Evolutionary conservation across 2,797 vertebrate species (phyloP), one percentile per base, ranked within the genome.

Genomic region (Hippopotamyrus pictus): DNA sequence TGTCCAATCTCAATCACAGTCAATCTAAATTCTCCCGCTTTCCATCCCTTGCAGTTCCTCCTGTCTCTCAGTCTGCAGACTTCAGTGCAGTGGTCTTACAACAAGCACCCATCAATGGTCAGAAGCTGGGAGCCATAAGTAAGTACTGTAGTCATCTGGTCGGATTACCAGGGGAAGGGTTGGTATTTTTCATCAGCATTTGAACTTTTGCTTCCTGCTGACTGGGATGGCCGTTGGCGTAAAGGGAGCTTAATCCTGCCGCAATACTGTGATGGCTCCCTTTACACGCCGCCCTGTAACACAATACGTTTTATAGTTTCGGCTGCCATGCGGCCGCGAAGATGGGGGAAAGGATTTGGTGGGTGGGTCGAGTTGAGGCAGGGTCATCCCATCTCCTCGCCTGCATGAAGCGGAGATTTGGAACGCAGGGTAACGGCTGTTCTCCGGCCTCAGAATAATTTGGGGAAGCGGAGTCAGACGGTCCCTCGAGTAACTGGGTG

Each of bases 231-330:
- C 91, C 88, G 90, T 62, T 89, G 14, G 84, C 88, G 91, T 92
- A 91, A 92, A 90, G 91, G 91, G 91, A 53, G 89, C 92, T 91
- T 93, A 93, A 93, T 92, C 92, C 92, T 54, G 86, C 87, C 19
- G 29, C 53, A 8, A 69, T 89, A 89, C 83, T 50, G 48, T 8
- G 4, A 17, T 29, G 46, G 44, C 44, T 51, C 91, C 90, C 90
- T 87, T 76, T 83, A 91, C 86, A 73, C 76, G 25, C 46, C 48
- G 22, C 37, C 33, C 88, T 73, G 91, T 91, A 93, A 93, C 69
- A 88, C 90, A 88, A 93, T 88, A 91, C 89, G 46, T 12, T 65
- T 25, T n/a, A 89, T 37, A 89, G 59, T 33, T 76, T 33, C 14
- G 9, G 22, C 8, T 89, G 50, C 25, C 22, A 62, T 84, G 41